Conservation (phyloP, 2,888 invertebrate species). For the Drepana falcataria region DNA sequence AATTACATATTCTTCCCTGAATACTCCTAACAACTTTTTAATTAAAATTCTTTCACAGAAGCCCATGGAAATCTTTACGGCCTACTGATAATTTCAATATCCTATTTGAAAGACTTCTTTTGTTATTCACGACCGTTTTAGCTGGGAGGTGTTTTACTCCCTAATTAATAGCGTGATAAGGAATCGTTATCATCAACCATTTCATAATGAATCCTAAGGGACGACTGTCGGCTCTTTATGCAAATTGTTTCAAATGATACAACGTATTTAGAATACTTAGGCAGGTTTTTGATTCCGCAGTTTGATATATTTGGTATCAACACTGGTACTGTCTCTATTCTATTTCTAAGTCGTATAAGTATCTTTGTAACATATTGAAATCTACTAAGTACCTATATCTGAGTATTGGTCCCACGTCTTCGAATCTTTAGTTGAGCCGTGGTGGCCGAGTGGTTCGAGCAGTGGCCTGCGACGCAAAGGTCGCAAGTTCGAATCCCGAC, state of each 20-base stretch:
- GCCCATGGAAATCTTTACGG: conserved; percentile 50
- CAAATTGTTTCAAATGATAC: conserved; percentile 17
- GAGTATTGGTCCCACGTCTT: no score
- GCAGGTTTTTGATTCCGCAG: not conserved
- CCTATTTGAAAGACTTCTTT: conserved; percentile 34
- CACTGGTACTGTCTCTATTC: no score
- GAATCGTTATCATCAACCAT: not conserved
- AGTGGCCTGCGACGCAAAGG: no score
- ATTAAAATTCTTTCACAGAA: conserved; percentile 65
- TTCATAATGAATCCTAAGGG: not conserved
- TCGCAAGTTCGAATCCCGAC: no score
- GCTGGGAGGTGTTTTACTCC: not conserved
- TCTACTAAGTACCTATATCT: no score
- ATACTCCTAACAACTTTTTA: conserved; percentile 64
- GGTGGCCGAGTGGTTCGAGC: no score
- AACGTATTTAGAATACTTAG: conserved; percentile 7
- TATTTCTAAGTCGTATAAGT: no score
- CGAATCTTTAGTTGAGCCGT: no score
- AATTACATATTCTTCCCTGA: conserved; percentile 65
- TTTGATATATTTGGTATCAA: no score
- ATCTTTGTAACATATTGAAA: no score
- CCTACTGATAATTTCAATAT: conserved; percentile 56
- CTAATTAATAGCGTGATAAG: conserved; percentile 1
- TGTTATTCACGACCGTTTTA: conserved; percentile 7
- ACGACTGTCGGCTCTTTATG: not conserved